Evolutionary conservation across 30 jellyfish, hydroid and myxozoan genomes (phyloP), one percentile per base, ranked within the genome.

Genomic region (Rhopilema esculentum): DNA sequence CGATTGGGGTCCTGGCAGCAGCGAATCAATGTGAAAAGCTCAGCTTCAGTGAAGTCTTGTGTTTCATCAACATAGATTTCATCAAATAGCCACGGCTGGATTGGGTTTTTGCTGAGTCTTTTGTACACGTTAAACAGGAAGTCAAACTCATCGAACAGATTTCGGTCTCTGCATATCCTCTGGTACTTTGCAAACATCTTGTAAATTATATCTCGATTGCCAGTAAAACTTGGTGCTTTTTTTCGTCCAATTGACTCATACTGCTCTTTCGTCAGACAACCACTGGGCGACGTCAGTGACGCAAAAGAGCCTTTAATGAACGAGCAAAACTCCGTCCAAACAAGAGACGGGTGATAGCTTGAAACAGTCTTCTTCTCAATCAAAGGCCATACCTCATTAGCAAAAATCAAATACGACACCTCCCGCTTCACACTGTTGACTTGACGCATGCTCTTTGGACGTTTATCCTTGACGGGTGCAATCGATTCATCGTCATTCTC

Each of bases 11-110:
- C 81, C 73, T 69, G 88, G 68, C 97, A 85, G 48, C 97, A 88
- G 67, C 91, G 91, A 31, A 93, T 31, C 18, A 93, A 72, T 27
- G 83, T 71, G 68, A 85, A 80, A 32, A 93, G 81, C 66, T 93
- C 98, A 8, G 97, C 94, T 57, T 93, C 95, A 1, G 97, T 88
- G 83, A 93, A 93, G 80, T 93, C 98, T 48, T 93, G 98, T 15
- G 97, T 83, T 66, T 93, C 98, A 75, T 93, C 98, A 18, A 93
- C 96, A 67, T 82, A 93, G 0, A 93, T 64, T 72, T 93, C 93
- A 79, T 93, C 96, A 84, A 79, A 88, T 8, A 69, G 68, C 97
- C 97, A 93, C 9, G 81, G 88, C 49, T 79, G 96, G 16, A 66
- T 18, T 1, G 89, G 90, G 16, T 28, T 9, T 12, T 28, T 50